Base-by-base conservation (phyloP, 2,888 invertebrate species). In the Noctua janthina region DNA sequence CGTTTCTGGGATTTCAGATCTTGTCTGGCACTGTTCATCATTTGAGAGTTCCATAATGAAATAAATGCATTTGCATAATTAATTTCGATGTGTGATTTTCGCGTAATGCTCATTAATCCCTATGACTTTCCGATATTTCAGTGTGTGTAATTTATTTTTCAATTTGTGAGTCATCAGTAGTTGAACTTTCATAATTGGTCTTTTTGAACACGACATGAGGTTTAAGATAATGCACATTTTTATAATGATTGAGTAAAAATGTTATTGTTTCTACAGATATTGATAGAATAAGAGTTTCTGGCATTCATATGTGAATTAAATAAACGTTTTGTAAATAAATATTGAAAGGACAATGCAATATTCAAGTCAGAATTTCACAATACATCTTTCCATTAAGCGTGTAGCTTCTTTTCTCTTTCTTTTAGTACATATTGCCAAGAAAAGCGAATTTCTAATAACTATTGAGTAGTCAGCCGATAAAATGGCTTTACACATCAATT, bases 361-460 rank as follows among this genome's bases (percentile, higher is more conserved):
- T 54, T 43, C 56, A 43, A 70, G 69, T 35, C 20, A 62, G 54
- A 64, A 80, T 85, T 84, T 76, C 67, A 81, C 74, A 76, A 76
- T 72, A 79, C 5, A 66, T 68, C 3, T 56, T 68, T 73, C 76
- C 17, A 35, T 29, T 62, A 68, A 35, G 23, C 49, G 70, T 80
- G 59, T 76, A 39, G 23, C 29, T 49, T 7, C 15, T 7, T 59
- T 39, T 68, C 20, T 43, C n/a, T 46, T 49, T 66, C 15, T 75
- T 68, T 67, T 68, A 51, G 10, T 80, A 49, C 13, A 49, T 49
- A 43, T 62, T n/a, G 66, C 13, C 7, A 29, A 56, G 15, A 64
- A 69, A 64, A 82, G 72, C 51, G 54, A 62, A 68, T 81, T 71
- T 62, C 49, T n/a, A 35, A 54, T 71, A 81, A 59, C 43, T 46